Base-by-base conservation (phyloP, 2,797 vertebrate genomes). In the Scarus forsteni region DNA sequence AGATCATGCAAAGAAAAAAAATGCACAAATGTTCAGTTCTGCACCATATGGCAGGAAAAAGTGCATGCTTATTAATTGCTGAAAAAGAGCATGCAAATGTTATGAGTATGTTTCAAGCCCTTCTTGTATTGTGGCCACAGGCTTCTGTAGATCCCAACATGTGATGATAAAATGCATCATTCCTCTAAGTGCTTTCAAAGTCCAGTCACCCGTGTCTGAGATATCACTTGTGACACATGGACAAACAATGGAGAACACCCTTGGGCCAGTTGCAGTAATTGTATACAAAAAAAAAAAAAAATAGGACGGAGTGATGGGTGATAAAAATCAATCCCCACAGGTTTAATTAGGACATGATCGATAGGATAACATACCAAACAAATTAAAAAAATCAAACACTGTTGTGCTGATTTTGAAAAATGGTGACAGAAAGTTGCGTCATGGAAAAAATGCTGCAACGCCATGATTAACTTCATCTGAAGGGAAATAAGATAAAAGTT, bases 211-310 rank as follows among this genome's bases (percentile, higher is more conserved):
- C 75, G 9, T 83, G 80, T 71, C 18, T 56, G 85, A 81, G 68
- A 68, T 66, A 88, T 87, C 77, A 53, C 81, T 81, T 79, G 80
- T 88, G 90, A 87, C 90, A 87, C 78, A 73, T 64, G 71, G 73
- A 75, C 65, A 83, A 85, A 88, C 75, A 87, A 79, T 35, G 72
- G 62, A 83, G 73, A 65, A 70, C 34, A 56, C 64, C 88, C 67
- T 51, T 1, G 4, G 73, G 85, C 77, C 51, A 70, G 59, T 27
- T 44, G 53, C 60, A 52, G 48, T 58, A 80, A 75, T 61, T 69
- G 63, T 57, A 55, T 52, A 73, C 78, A 83, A 16, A 49, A 78
- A 42, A 45, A 71, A 80, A 81, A 18, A 6, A 80, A 42, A 49
- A 35, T 64, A 62, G 55, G 50, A 73, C 7, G n/a, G 35, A 58